phyloP scores from a whole-genome alignment of 2,888 invertebrate species.

The Craniophora ligustri region DNA sequence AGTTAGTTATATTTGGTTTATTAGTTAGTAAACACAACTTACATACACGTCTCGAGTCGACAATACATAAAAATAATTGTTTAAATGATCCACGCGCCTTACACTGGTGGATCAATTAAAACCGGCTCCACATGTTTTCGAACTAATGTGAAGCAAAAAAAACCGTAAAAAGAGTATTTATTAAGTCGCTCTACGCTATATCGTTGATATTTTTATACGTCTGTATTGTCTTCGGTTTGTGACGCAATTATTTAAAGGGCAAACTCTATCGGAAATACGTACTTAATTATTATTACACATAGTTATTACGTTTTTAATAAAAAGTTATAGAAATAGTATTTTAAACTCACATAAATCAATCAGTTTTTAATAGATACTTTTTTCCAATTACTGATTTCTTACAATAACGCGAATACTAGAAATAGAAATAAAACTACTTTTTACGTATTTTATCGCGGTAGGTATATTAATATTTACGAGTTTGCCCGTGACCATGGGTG shows the following conservation, averaged over 20 bases:
- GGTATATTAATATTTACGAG: too few species aligned
- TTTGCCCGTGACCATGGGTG: too few species aligned
- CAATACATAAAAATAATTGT: slow-evolving; percentile 50
- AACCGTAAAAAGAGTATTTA: slow-evolving; percentile 33
- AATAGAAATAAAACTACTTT: too few species aligned
- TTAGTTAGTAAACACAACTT: slow-evolving; percentile 12
- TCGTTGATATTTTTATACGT: slow-evolving; percentile 29
- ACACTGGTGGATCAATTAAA: slow-evolving; percentile 51
- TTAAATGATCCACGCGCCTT: slow-evolving; percentile 45
- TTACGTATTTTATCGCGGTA: too few species aligned
- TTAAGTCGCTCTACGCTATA: slow-evolving; percentile 13
- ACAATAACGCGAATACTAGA: too few species aligned
- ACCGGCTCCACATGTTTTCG: slow-evolving; percentile 28
- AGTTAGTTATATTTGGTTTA: slow-evolving; percentile 20
- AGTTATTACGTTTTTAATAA: slow-evolving; percentile 1
- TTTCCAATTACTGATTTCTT: too few species aligned
- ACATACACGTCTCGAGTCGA: slow-evolving; percentile 31
- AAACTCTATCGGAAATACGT: slow-evolving; percentile 1
- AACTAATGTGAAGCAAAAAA: slow-evolving; percentile 18
- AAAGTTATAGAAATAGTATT: slow-evolving; percentile 2
- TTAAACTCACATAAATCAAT: slow-evolving; percentile 3
- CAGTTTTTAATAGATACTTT: too few species aligned
- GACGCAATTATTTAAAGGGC: slow-evolving; percentile 3
- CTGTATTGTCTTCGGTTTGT: slow-evolving; percentile 18
- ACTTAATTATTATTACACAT: slow-evolving; percentile 8